Conservation (phyloP, 2,113 vertebrate genomes). For the Grantiella picta region DNA sequence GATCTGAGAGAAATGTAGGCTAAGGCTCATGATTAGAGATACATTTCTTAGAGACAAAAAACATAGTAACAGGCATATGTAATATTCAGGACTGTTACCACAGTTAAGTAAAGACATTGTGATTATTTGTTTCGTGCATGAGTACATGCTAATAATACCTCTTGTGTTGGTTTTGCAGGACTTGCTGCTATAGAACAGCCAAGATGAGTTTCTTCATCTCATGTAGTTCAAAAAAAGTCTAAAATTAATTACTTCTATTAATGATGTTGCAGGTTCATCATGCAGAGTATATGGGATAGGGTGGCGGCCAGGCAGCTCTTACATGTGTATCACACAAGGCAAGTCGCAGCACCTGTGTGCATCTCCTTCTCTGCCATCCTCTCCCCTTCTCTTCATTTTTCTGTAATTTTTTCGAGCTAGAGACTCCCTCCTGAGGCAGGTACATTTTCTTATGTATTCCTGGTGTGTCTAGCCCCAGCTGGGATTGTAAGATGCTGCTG, state of each 20-base stretch:
- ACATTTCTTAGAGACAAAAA: background rate
- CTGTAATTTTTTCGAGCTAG: background rate
- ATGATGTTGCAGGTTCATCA: accelerated
- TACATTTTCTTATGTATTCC: constrained; percentile 26
- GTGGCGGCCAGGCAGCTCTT: background rate
- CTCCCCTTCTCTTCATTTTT: background rate
- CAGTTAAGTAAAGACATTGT: background rate
- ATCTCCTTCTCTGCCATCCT: background rate
- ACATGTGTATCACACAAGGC: background rate
- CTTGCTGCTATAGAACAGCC: background rate
- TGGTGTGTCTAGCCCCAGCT: constrained; percentile 12
- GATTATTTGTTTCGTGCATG: background rate
- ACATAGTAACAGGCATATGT: background rate
- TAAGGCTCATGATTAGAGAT: background rate
- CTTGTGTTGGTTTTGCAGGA: background rate
- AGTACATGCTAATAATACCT: background rate
- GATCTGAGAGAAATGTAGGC: background rate
- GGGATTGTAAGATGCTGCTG: constrained; percentile 43
- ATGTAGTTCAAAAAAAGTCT: background rate
- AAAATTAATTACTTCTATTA: background rate
- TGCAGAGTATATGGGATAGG: background rate
- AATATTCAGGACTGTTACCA: background rate
- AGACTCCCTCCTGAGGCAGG: constrained; percentile 14
- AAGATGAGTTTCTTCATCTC: background rate
- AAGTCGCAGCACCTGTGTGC: background rate